Conservation (phyloP, 2,797 vertebrate species). For the Sphenopsis melanotis region DNA sequence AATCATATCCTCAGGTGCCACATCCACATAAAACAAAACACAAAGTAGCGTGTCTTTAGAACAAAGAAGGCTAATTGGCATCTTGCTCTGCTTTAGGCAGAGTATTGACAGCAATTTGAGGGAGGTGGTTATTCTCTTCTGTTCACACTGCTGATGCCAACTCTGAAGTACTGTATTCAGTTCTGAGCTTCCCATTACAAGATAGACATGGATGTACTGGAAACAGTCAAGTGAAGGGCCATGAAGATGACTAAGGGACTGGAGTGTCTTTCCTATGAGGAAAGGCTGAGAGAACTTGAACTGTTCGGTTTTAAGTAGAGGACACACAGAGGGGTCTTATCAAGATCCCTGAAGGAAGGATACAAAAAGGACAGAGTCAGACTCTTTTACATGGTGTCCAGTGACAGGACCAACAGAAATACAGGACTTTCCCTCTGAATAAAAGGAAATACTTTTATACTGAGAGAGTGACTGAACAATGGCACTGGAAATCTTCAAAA, state of each 20-base stretch:
- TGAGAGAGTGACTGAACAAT: neutral
- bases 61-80: neutral
- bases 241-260: neutral
- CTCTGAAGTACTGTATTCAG: neutral
- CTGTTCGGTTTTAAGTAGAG: neutral
- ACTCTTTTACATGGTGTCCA: neutral
- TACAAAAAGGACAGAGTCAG: neutral
- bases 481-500: neutral
- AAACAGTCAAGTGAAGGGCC: neutral
- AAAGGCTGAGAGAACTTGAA: neutral
- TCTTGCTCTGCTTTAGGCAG: neutral
- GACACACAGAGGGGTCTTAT: neutral
- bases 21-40: neutral
- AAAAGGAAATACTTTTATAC: neutral
- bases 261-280: neutral
- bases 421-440: neutral
- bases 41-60: neutral
- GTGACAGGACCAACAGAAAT: neutral
- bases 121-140: neutral
- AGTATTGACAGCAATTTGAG: neutral
- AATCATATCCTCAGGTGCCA: neutral
- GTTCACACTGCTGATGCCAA: neutral
- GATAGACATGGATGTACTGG: neutral
- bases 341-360: neutral
- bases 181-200: neutral